Percentiles rank a stretch among this genome's conserved stretches.
phyloP scores from a whole-genome alignment of 2,797 vertebrate genomes.

The Cynodonichthys magdalenae region DNA sequence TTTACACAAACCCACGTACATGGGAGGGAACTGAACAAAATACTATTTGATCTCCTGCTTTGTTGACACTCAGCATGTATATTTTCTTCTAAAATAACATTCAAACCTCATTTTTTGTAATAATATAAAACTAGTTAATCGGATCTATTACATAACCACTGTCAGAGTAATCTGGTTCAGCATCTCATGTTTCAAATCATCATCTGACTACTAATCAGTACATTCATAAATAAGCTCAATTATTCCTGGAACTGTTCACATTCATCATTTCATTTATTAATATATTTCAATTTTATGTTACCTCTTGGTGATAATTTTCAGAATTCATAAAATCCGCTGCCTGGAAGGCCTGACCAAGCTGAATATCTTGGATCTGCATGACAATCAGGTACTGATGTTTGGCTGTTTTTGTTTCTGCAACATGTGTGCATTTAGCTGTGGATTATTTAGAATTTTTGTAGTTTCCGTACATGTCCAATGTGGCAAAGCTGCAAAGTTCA shows the following conservation, averaged over 20 bases:
- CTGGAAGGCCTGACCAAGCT: conserved; percentile 87
- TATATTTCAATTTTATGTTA: background rate
- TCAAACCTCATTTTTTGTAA: background rate
- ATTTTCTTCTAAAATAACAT: no score
- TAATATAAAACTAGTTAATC: background rate
- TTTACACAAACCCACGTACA: no score
- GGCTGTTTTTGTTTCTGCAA: background rate
- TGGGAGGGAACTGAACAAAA: no score
- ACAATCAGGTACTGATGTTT: conserved; percentile 89
- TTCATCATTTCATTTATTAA: background rate
- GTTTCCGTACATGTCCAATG: background rate
- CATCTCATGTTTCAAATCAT: no score
- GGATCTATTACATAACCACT: background rate
- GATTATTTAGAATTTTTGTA: conserved; percentile 1
- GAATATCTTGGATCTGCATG: conserved; percentile 93
- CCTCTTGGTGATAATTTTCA: conserved; percentile 56
- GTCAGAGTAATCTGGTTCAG: no score
- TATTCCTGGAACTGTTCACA: background rate
- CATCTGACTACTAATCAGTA: no score
- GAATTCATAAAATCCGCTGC: conserved; percentile 89
- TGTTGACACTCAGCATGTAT: no score
- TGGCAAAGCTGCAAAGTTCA: conserved; percentile 17
- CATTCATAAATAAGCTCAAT: background rate
- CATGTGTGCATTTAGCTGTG: conserved; percentile 6
- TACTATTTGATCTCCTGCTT: no score